Evolutionary conservation across 2,113 vertebrate species (phyloP), one percentile per base, ranked within the genome.

Genomic region (Oncorhynchus clarkii): DNA sequence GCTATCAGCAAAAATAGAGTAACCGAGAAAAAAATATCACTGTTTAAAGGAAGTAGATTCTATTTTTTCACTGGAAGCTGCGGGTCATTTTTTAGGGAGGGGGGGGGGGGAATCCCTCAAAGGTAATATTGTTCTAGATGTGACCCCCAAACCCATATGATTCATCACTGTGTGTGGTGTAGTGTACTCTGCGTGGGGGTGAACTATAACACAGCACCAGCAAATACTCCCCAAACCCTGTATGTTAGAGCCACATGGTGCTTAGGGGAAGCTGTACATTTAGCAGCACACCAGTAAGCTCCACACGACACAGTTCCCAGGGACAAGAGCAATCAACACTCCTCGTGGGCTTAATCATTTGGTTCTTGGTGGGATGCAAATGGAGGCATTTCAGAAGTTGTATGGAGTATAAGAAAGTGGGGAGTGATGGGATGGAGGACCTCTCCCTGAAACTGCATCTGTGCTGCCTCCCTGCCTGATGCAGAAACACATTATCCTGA

Each of bases 401-500:
- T 66, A 76, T 78, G 24, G 64, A 72, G 64, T 60, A 76, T 79
- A 48, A 4, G 59, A 5, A 34, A 51, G 49, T 60, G 72, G 16
- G 27, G 27, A 31, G 68, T 16, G 4, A n/a, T 74, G 72, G 70
- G 66, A 84, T 77, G 62, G 39, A 11, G 67, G 71, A 78, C 82
- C 62, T 1, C 84, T 79, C 75, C 67, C 75, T 59, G 78, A 54
- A 75, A 29, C 71, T 84, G 75, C 86, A 86, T 89, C 85, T 88
- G 85, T 69, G 49, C 69, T 5, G 20, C 60, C 67, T 34, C 34
- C 34, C 34, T 60, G 76, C 68, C 49, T 51, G 49, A 13, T 51
- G 72, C 49, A 64, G 22, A 81, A 82, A 18, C 24, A 62, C 73
- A 51, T 51, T 51, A 51, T 51, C 1, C 12, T 3, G 49, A 51